phyloP scores from a whole-genome alignment of 1,140 invertebrate genomes.

The Hypsibius dujardini region DNA sequence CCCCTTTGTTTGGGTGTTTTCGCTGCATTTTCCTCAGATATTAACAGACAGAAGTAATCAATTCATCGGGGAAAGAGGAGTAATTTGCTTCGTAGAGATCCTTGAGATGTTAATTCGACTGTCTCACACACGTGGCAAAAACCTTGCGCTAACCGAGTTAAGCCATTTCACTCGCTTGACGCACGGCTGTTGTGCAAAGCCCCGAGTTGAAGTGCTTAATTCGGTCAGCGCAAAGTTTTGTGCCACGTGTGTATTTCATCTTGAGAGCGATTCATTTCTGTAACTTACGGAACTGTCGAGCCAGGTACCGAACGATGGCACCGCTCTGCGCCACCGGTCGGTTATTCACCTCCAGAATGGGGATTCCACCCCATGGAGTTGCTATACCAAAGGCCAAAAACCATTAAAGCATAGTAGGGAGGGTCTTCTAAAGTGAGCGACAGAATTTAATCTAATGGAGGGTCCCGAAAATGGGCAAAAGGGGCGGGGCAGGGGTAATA shows the following conservation, averaged over 20 bases:
- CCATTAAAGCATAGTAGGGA: too few relatives aligned
- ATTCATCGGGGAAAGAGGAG: slow-evolving; percentile 5
- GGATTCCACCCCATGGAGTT: background rate
- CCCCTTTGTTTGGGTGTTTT: too few relatives aligned
- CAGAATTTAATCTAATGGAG: background rate
- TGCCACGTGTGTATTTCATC: too few relatives aligned
- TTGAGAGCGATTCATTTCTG: too few relatives aligned
- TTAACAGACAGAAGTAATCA: background rate
- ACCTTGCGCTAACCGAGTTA: too few relatives aligned
- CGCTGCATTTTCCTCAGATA: too few relatives aligned
- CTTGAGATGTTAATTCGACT: too few relatives aligned
- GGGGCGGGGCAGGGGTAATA: background rate
- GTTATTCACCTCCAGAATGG: background rate
- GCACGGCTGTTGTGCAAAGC: too few relatives aligned
- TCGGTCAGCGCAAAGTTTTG: too few relatives aligned
- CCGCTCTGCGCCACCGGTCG: background rate
- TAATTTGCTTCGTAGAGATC: background rate
- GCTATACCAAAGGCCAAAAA: background rate
- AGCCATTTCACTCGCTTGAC: too few relatives aligned
- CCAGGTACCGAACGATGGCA: slow-evolving; percentile 9
- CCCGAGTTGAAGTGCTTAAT: too few relatives aligned
- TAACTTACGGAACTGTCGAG: background rate
- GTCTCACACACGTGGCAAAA: too few relatives aligned
- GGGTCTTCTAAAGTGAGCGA: background rate
- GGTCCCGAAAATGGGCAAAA: background rate